Evolutionary conservation across 1,140 invertebrate species (phyloP).

Genomic region (Aphelinus atriplicis): DNA sequence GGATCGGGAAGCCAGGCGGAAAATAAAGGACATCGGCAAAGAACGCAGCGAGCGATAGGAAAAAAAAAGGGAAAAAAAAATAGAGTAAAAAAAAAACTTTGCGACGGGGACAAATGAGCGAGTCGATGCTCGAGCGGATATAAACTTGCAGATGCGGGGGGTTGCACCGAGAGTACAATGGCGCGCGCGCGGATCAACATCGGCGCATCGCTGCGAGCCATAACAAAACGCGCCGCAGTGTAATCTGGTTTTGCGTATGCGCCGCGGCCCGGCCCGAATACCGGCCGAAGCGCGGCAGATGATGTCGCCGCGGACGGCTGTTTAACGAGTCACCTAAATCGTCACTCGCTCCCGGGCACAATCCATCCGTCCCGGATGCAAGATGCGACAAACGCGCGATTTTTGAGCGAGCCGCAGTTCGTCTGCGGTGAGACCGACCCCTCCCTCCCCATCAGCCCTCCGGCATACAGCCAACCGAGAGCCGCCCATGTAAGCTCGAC

Average conservation of each 20-base stretch:
- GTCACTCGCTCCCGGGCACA: no score
- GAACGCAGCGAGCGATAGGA: not conserved
- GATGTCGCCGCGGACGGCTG: constrained; percentile 11
- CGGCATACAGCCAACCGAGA: no score
- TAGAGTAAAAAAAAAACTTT: no score
- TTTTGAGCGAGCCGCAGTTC: no score
- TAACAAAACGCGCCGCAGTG: constrained; percentile 32
- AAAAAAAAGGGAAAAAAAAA: constrained; percentile 8
- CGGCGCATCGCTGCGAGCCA: constrained; percentile 15
- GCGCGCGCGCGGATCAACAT: not conserved
- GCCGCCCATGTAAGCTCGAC: no score
- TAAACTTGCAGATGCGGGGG: constrained; percentile 38
- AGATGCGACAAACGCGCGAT: no score
- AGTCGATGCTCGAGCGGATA: constrained; percentile 35
- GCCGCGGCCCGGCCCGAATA: not conserved
- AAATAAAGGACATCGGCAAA: not conserved
- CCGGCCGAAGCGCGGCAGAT: not conserved
- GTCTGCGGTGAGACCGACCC: no score
- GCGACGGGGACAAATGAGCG: constrained; percentile 26
- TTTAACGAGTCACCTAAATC: constrained; percentile 39
- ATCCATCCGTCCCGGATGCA: no score
- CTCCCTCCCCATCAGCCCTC: no score
- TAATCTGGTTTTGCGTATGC: constrained; percentile 13
- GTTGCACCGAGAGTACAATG: no score
- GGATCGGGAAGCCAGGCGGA: not conserved